Percentiles rank a stretch among this genome's conserved stretches.
Evolutionary conservation across 2,888 invertebrate genomes (phyloP).

Genomic region (Epinotia ramella): DNA sequence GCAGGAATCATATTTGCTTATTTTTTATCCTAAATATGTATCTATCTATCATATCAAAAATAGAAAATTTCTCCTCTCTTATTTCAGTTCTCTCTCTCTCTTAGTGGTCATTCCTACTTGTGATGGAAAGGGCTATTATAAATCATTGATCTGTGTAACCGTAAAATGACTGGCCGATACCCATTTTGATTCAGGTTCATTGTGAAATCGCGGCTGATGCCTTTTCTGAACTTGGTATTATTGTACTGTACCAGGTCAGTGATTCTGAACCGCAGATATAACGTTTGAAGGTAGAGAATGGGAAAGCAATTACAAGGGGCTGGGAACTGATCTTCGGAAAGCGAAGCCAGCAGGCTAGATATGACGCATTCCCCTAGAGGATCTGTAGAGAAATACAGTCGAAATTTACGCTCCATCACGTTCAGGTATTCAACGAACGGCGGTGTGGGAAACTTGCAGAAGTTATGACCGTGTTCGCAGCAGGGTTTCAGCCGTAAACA

Average conservation of each 20-base stretch:
- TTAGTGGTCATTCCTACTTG: no score
- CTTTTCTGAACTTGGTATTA: background rate
- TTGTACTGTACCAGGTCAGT: slow-evolving; percentile 11
- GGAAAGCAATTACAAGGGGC: slow-evolving; percentile 30
- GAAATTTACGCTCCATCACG: slow-evolving; percentile 10
- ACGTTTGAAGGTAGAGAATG: background rate
- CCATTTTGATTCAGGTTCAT: background rate
- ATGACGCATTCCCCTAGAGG: slow-evolving; percentile 1
- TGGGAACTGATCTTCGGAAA: background rate
- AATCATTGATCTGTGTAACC: no score
- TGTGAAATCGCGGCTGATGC: background rate
- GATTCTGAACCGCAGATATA: slow-evolving; percentile 29
- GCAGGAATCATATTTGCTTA: no score
- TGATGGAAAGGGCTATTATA: no score
- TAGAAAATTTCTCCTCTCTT: no score
- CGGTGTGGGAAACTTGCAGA: background rate
- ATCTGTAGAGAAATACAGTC: background rate
- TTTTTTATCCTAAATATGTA: no score
- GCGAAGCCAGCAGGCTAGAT: background rate
- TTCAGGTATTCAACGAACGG: background rate
- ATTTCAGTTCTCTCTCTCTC: no score
- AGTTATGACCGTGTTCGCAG: slow-evolving; percentile 6
- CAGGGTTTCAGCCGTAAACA: background rate
- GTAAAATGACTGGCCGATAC: background rate
- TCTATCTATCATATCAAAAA: no score